Conservation (phyloP, 2,797 vertebrate species). For the Hydrolagus colliei region DNA sequence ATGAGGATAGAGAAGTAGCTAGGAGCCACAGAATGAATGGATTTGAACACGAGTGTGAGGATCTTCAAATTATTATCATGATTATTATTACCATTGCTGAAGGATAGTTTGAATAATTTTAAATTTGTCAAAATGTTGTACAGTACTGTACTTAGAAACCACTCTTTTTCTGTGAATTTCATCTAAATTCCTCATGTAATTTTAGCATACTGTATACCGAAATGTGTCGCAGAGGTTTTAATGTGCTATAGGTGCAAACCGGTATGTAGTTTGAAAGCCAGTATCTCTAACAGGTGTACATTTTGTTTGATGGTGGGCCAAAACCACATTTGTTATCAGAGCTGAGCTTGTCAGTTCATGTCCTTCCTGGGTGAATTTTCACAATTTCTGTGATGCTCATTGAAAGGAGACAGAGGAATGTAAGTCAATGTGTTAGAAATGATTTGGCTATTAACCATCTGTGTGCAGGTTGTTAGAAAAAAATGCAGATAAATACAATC, state of each 20-base stretch:
- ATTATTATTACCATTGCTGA: too few species aligned
- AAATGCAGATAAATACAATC: neutral
- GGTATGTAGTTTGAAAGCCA: neutral
- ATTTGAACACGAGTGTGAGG: too few species aligned
- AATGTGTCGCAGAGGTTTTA: neutral
- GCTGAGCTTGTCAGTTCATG: slow-evolving; percentile 38
- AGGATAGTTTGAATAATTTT: too few species aligned
- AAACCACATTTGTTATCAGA: neutral
- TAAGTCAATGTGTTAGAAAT: slow-evolving; percentile 36
- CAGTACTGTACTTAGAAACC: too few species aligned
- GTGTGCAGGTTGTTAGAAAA: neutral
- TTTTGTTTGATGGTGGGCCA: neutral
- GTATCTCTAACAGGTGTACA: too few species aligned
- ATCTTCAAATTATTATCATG: too few species aligned
- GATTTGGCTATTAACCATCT: neutral
- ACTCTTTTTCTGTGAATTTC: too few species aligned
- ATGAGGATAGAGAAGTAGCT: too few species aligned
- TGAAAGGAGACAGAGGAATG: slow-evolving; percentile 43
- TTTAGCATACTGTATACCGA: neutral
- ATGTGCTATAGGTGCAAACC: neutral
- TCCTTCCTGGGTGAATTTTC: slow-evolving; percentile 29
- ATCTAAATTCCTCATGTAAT: too few species aligned
- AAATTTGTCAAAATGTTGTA: too few species aligned
- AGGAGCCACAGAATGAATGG: too few species aligned
- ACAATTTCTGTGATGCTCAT: slow-evolving; percentile 43